Evolutionary conservation across 2,113 vertebrate species (phyloP).

Genomic region (Cinclus mexicanus): DNA sequence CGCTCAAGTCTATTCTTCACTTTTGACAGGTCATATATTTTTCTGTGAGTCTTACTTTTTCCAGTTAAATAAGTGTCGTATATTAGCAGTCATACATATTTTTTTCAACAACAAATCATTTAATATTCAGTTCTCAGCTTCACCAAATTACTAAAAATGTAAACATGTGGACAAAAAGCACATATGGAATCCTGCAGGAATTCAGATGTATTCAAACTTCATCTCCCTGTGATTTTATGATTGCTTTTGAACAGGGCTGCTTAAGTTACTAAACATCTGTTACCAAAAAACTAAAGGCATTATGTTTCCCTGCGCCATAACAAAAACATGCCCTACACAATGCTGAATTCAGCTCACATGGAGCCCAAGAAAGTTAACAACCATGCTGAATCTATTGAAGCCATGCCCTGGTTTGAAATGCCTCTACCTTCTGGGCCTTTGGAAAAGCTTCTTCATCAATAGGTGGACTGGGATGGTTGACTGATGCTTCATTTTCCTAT

Average conservation of each 20-base stretch:
- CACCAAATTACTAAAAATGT: not conserved
- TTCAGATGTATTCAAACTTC: constrained; percentile 53
- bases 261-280: constrained; percentile 63
- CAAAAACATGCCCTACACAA: constrained; percentile 45
- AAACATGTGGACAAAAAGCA: not conserved
- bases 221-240: constrained; percentile 46
- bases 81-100: not conserved
- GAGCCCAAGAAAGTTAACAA: not conserved
- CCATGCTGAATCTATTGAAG: not conserved
- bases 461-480: not conserved
- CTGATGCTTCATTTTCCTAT: not conserved
- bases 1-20: not conserved
- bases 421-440: not conserved
- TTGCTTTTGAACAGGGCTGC: constrained; percentile 36
- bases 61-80: not conserved
- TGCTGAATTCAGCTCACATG: not conserved
- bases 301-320: not conserved
- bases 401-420: not conserved
- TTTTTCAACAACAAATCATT: not conserved
- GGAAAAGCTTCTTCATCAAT: not conserved
- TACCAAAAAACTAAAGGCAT: constrained; percentile 31
- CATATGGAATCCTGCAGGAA: constrained; percentile 38
- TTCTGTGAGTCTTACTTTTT: not conserved
- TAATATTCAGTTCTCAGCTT: not conserved
- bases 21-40: not conserved